Percentiles rank a stretch among this genome's conserved stretches.
Conservation (phyloP, 2,888 invertebrate genomes). For the Shargacucullia verbasci region DNA sequence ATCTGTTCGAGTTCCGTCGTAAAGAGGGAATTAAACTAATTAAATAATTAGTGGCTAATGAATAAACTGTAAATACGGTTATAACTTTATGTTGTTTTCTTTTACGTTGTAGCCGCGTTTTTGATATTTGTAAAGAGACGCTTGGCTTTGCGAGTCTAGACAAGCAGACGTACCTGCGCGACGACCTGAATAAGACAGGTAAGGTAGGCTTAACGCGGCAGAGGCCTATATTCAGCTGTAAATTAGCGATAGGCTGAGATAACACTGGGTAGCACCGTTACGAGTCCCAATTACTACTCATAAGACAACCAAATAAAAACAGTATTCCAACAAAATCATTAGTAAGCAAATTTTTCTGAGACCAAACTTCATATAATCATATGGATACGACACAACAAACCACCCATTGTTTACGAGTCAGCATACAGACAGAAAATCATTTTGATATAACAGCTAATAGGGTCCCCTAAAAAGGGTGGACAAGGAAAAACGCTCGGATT, state of each 20-base stretch:
- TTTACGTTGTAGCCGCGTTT: neutral
- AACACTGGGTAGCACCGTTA: too few relatives aligned
- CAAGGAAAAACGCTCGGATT: slow-evolving; percentile 12
- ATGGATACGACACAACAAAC: slow-evolving; percentile 15
- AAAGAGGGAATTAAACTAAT: slow-evolving; percentile 29
- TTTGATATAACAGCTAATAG: slow-evolving; percentile 22
- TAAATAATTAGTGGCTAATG: slow-evolving; percentile 15
- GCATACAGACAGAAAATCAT: slow-evolving; percentile 18
- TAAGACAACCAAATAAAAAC: too few relatives aligned
- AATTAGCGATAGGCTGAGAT: too few relatives aligned
- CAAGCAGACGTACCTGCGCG: too few relatives aligned
- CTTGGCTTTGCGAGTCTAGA: too few relatives aligned
- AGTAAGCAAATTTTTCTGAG: too few relatives aligned
- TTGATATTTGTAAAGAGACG: too few relatives aligned
- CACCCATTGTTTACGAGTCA: slow-evolving; percentile 15
- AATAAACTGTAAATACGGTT: neutral
- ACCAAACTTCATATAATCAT: neutral
- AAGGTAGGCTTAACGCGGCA: too few relatives aligned
- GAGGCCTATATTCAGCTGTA: too few relatives aligned
- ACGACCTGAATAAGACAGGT: too few relatives aligned
- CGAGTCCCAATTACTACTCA: too few relatives aligned
- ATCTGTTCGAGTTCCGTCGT: slow-evolving; percentile 42
- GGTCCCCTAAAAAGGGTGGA: slow-evolving; percentile 9
- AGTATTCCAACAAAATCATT: too few relatives aligned
- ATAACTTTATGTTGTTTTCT: neutral